Percentiles rank a stretch among this genome's conserved stretches.
Conservation (phyloP, 37 sponge, comb jelly and placozoan species). For the Axinella damicornis region DNA sequence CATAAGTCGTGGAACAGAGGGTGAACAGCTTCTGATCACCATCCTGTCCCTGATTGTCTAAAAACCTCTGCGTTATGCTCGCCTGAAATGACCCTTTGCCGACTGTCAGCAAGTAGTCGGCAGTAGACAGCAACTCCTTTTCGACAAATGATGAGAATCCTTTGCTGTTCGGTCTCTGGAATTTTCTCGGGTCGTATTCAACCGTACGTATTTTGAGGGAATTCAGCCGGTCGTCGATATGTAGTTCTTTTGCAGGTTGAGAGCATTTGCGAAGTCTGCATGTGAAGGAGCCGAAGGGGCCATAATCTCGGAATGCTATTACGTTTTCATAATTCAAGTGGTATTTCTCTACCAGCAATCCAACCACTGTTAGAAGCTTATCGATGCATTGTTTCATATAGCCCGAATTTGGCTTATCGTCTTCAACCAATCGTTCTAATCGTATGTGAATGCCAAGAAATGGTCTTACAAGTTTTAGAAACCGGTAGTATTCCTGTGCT, state of each 20-base stretch:
- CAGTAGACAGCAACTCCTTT: not conserved
- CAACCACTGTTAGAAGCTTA: not conserved
- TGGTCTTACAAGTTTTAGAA: not conserved
- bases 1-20: not conserved
- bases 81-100: conserved; percentile 10
- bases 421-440: not conserved
- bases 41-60: too few relatives aligned
- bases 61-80: not conserved
- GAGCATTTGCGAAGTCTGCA: not conserved
- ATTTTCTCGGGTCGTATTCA: not conserved
- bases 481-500: not conserved
- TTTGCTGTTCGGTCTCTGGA: not conserved
- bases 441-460: conserved; percentile 5
- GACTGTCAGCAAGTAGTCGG: not conserved
- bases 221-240: not conserved
- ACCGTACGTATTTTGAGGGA: not conserved
- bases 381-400: not conserved
- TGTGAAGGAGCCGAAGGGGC: not conserved
- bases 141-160: conserved; percentile 7
- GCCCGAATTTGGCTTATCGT: too few relatives aligned
- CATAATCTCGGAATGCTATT: conserved; percentile 16
- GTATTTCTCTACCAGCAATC: not conserved
- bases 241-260: not conserved
- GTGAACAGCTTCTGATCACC: not conserved
- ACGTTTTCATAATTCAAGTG: not conserved